Evolutionary conservation across 1,140 invertebrate genomes (phyloP).

Genomic region (Camponotus vicinus): DNA sequence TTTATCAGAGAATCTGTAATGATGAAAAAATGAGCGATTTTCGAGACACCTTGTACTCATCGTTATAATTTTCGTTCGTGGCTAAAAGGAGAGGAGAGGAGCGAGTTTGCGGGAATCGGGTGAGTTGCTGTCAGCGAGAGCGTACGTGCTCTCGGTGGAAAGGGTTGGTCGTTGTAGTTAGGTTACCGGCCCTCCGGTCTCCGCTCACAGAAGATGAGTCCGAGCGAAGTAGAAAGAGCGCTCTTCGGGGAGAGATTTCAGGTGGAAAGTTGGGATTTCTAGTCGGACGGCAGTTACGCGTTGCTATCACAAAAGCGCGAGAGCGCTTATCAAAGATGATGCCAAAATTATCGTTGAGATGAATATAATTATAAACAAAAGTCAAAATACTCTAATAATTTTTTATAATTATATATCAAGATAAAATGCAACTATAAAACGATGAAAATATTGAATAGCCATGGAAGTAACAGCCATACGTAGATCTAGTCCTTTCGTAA

Average conservation of each 20-base stretch:
- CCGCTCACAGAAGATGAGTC: constrained; percentile 42
- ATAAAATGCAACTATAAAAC: neutral
- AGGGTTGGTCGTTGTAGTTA: constrained; percentile 50
- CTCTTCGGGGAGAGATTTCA: constrained; percentile 56
- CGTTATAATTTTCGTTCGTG: constrained; percentile 43
- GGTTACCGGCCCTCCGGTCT: constrained; percentile 38
- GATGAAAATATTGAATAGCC: constrained; percentile 12
- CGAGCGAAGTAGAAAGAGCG: constrained; percentile 49
- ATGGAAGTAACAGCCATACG: neutral
- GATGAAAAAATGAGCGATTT: neutral
- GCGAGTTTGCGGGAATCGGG: neutral
- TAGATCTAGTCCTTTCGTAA: neutral
- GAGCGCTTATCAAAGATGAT: neutral
- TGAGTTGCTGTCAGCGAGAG: constrained; percentile 37
- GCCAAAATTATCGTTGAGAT: neutral
- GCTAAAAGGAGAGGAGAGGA: neutral
- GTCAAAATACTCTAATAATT: neutral
- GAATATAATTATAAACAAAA: constrained; percentile 18
- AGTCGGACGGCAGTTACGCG: constrained; percentile 33
- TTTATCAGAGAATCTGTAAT: neutral
- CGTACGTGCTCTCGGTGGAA: constrained; percentile 39
- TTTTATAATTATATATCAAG: constrained; percentile 31
- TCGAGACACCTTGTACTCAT: constrained; percentile 30
- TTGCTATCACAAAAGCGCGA: neutral
- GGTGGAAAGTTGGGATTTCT: constrained; percentile 9